phyloP scores from a whole-genome alignment of 2,113 vertebrate species.

The Ailurus styani region DNA sequence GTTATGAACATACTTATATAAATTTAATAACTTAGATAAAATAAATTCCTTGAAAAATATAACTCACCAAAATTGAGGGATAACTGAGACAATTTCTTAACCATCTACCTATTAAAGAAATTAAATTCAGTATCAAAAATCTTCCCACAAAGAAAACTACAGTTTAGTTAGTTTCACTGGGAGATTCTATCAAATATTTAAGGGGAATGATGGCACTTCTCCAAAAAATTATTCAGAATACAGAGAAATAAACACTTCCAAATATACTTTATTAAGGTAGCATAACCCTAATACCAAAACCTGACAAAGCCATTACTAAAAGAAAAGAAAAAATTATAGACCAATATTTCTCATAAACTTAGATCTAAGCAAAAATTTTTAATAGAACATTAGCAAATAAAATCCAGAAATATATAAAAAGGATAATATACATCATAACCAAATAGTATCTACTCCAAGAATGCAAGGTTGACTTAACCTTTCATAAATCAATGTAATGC shows the following conservation, averaged over 20 bases:
- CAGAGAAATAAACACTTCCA: neutral
- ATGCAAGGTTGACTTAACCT: neutral
- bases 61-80: neutral
- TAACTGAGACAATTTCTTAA: neutral
- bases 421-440: neutral
- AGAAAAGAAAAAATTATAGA: neutral
- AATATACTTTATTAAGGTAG: neutral
- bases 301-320: neutral
- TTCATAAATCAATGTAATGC: neutral
- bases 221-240: neutral
- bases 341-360: neutral
- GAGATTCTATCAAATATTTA: neutral
- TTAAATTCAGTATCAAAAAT: neutral
- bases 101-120: neutral
- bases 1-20: neutral
- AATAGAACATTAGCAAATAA: neutral
- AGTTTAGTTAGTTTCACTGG: neutral
- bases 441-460: neutral
- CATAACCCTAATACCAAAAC: neutral
- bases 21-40: neutral
- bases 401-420: neutral
- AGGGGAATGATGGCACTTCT: neutral
- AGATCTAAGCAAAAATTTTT: neutral
- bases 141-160: neutral
- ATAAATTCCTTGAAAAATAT: neutral